A percentile compares a stretch with the other conserved stretches of the same genome.
Evolutionary conservation across 2,113 vertebrate species (phyloP).

Genomic region (Barbus barbus): DNA sequence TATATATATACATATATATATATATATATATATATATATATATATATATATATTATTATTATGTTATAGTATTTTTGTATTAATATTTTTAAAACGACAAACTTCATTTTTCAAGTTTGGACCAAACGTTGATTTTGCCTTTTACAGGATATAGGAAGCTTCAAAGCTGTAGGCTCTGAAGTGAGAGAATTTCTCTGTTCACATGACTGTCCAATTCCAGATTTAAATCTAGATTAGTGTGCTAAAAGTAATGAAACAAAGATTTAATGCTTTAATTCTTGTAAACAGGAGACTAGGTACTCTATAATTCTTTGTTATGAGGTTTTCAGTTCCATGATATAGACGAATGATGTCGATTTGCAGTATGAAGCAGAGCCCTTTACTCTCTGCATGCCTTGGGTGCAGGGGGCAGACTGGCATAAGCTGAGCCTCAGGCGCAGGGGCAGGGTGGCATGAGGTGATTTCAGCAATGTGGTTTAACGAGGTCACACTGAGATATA

Average conservation of each 20-base stretch:
- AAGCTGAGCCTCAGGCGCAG: conserved; percentile 10
- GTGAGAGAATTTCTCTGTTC: neutral
- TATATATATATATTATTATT: too few species aligned
- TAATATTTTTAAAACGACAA: conserved; percentile 61
- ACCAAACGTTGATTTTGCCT: neutral
- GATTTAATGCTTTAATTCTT: neutral
- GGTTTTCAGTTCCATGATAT: neutral
- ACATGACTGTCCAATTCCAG: neutral
- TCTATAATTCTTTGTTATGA: conserved; percentile 4
- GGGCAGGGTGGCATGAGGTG: conserved; percentile 22
- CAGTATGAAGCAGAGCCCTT: neutral
- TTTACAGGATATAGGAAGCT: neutral
- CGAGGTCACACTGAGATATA: conserved; percentile 14
- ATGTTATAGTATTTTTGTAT: neutral
- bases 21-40: too few species aligned
- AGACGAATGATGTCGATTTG: neutral
- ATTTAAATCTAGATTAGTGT: neutral
- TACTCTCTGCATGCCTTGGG: conserved; percentile 18
- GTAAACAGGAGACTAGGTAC: neutral
- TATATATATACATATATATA: conserved; percentile 52
- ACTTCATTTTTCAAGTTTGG: conserved; percentile 7
- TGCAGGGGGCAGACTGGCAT: conserved; percentile 24
- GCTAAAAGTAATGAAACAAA: neutral
- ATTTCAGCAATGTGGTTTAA: conserved; percentile 37
- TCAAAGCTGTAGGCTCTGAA: neutral